phyloP scores from a whole-genome alignment of 2,113 vertebrate genomes.

The Haliaeetus leucogaster region DNA sequence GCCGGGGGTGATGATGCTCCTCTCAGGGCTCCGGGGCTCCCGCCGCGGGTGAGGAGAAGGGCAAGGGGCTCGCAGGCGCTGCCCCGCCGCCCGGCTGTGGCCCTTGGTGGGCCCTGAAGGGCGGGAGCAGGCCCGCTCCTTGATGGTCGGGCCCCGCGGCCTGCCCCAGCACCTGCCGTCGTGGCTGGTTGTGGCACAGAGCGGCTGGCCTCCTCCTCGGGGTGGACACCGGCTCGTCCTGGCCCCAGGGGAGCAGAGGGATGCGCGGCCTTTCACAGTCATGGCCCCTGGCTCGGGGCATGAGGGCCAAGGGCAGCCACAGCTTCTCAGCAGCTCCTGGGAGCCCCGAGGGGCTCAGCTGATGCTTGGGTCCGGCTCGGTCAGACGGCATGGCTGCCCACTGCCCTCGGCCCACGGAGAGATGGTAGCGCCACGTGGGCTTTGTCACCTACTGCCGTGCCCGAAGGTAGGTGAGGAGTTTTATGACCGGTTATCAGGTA shows the following conservation, averaged over 20 bases:
- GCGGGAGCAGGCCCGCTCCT: too few species aligned
- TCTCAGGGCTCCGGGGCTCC: neutral
- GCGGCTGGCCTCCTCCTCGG: too few species aligned
- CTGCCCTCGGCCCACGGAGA: accelerated
- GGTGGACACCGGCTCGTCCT: neutral
- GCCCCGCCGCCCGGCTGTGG: neutral
- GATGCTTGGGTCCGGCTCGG: neutral
- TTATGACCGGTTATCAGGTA: neutral
- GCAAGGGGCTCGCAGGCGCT: neutral
- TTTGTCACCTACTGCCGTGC: neutral
- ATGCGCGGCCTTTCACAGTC: neutral
- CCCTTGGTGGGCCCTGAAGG: neutral
- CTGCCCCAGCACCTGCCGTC: neutral
- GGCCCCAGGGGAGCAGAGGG: too few species aligned
- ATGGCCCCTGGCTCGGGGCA: accelerated
- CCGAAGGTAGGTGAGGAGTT: neutral
- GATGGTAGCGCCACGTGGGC: accelerated
- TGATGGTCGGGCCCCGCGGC: neutral
- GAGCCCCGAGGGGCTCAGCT: neutral
- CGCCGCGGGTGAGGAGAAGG: neutral
- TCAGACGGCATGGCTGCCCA: accelerated
- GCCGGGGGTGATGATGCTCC: too few species aligned
- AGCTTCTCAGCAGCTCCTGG: neutral
- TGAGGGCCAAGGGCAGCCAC: too few species aligned
- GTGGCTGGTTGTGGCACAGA: neutral